phyloP scores from a whole-genome alignment of 1,140 invertebrate species.

The Magallana gigas region DNA sequence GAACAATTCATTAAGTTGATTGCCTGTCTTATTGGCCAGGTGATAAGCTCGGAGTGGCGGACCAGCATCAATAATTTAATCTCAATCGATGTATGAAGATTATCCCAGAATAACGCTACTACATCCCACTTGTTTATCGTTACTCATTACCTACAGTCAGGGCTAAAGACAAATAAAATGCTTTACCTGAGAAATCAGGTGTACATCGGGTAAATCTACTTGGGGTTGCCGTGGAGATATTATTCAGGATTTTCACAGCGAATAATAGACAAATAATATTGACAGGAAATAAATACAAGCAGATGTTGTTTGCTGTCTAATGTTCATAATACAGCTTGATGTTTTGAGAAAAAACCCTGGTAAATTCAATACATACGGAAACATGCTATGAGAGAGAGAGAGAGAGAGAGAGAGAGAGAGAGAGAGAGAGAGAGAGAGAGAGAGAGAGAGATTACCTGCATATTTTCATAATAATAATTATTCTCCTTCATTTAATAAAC shows the following conservation, averaged over 20 bases:
- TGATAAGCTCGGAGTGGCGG: neutral
- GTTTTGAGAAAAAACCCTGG: neutral
- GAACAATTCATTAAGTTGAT: neutral
- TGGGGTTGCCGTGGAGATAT: neutral
- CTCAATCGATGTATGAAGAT: conserved; percentile 3
- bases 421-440: conserved; percentile 26
- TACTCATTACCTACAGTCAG: no score
- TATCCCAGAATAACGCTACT: no score
- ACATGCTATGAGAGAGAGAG: neutral
- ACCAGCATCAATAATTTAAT: conserved; percentile 24
- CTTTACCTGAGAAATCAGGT: neutral
- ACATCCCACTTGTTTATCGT: no score
- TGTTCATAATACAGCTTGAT: neutral
- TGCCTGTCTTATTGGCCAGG: neutral
- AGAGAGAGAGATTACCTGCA: neutral
- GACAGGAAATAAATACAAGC: no score
- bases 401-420: neutral
- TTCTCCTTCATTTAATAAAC: neutral
- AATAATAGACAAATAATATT: no score
- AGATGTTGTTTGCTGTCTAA: no score
- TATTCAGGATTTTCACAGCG: no score
- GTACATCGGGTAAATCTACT: neutral
- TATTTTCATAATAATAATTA: neutral
- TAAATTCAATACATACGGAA: neutral
- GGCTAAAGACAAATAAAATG: neutral